phyloP scores from a whole-genome alignment of 2,113 vertebrate genomes.

The Tachycineta bicolor region DNA sequence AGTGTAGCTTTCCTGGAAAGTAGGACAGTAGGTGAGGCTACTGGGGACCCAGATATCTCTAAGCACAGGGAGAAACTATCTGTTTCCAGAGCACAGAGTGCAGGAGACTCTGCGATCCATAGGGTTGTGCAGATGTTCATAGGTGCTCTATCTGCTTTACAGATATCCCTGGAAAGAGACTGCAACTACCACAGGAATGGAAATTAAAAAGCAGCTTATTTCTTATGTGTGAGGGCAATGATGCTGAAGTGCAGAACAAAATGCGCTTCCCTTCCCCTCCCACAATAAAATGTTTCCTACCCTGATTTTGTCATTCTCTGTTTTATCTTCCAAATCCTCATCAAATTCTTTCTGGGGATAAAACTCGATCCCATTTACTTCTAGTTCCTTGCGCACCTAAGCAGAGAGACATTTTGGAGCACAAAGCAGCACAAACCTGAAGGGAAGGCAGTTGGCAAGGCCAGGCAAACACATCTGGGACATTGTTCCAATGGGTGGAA shows the following conservation, averaged over 20 bases:
- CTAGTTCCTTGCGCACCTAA: slow-evolving; percentile 94
- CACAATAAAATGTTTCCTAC: slow-evolving; percentile 73
- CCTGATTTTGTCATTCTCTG: slow-evolving; percentile 97
- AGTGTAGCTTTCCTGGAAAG: neutral
- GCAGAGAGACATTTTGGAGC: slow-evolving; percentile 14
- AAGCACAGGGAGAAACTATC: neutral
- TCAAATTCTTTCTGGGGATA: slow-evolving; percentile 98
- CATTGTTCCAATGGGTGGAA: neutral
- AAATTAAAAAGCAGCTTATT: neutral
- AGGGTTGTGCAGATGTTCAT: neutral
- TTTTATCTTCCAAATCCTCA: slow-evolving; percentile 96
- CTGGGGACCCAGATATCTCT: neutral
- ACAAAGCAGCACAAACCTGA: neutral
- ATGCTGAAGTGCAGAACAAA: neutral
- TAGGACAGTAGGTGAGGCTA: neutral
- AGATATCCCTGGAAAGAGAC: neutral
- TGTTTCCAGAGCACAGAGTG: neutral
- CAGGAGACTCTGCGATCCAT: neutral
- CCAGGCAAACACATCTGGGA: neutral
- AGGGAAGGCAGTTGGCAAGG: neutral
- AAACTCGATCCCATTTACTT: slow-evolving; percentile 90
- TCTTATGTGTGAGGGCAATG: neutral
- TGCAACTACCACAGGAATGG: neutral
- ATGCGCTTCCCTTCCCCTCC: neutral
- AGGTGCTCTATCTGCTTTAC: neutral